Evolutionary conservation across 2,888 invertebrate genomes (phyloP).

Genomic region (Tipula vernalis): DNA sequence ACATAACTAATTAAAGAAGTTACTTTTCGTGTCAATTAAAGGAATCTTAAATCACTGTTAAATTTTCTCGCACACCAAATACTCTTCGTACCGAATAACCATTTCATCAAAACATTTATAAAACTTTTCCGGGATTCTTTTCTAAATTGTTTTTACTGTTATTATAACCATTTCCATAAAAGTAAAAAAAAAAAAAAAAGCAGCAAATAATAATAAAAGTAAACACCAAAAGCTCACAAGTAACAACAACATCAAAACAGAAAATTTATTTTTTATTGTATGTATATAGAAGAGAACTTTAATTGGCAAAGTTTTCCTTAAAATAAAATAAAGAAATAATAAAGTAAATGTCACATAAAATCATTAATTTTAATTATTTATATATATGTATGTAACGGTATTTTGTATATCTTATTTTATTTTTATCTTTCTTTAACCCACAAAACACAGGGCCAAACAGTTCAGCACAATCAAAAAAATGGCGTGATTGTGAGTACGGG

Average conservation of each 20-base stretch:
- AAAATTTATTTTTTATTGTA: background rate
- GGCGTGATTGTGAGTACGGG: constrained; percentile 80
- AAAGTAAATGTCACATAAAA: background rate
- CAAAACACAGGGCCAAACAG: constrained; percentile 62
- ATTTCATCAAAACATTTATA: background rate
- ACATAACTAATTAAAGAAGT: background rate
- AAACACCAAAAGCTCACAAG: background rate
- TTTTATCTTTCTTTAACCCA: constrained; percentile 18
- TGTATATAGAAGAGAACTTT: background rate
- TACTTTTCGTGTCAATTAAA: background rate
- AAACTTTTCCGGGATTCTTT: background rate
- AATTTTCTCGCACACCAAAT: background rate
- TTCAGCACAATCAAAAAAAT: constrained; percentile 73
- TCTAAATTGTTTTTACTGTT: background rate
- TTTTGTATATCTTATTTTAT: background rate
- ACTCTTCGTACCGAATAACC: background rate
- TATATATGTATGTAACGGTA: background rate
- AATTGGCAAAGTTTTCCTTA: background rate
- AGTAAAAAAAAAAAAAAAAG: background rate
- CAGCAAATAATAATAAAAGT: background rate
- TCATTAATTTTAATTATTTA: background rate
- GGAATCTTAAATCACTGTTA: background rate
- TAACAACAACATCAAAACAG: background rate
- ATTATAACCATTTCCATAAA: background rate
- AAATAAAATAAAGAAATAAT: background rate